Evolutionary conservation across 2,113 vertebrate genomes (phyloP), one percentile per base, ranked within the genome.

Genomic region (Campylomormyrus numenius): DNA sequence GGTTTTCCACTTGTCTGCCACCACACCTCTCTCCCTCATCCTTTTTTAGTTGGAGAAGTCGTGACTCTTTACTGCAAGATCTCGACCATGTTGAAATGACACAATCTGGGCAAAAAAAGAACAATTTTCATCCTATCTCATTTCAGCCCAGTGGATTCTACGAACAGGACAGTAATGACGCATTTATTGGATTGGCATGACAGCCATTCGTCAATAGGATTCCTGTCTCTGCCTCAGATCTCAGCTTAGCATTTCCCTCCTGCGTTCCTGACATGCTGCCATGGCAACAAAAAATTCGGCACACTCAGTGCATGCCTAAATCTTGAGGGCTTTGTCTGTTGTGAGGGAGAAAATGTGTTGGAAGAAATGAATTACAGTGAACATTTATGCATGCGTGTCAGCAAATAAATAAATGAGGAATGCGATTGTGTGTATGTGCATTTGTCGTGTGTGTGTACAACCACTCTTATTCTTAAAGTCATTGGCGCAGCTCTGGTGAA

Each of bases 231-330:
- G 89, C 58, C 45, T 46, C 74, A 85, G 89, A 84, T 85, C 52
- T 90, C 89, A 46, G 52, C 89, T 62, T 62, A 52, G 89, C 89
- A 50, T 74, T 39, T 48, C 88, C 49, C 77, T 85, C 87, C 86
- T 89, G 91, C 92, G 89, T 42, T 90, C 85, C 88, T 85, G 45
- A 88, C 90, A 89, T 92, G 94, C 95, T 95, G 92, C 93, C 92
- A 94, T 93, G 92, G 93, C 80, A 94, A 95, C 92, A 8, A 80
- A 89, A 88, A 93, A 91, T 70, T 89, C 89, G 86, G 91, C 90
- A 92, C 86, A 85, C 85, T 24, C 24, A 13, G 89, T 52, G 46
- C 45, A 80, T 58, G 56, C 21, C 50, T 62, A 90, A 66, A 87
- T 90, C 45, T 88, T 52, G 50, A 87, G 8, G 9, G 10, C 39